These are phyloP conservation scores for Solenopsis fugax DNA, from an alignment of 1,140 invertebrate genomes.

Conservation along the genomic window DNA sequence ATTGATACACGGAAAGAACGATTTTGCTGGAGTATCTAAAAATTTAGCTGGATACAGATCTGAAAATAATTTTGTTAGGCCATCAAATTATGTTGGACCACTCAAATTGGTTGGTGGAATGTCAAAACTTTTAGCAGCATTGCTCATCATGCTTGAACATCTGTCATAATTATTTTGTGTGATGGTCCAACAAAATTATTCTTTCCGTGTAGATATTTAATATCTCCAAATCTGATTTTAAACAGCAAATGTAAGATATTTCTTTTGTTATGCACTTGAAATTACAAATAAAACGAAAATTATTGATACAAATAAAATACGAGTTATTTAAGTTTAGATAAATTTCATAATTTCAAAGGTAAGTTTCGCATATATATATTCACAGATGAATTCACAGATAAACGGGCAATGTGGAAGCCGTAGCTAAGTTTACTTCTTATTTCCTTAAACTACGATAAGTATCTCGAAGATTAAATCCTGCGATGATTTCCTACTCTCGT, in stretches of 20 bases:
- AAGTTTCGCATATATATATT: background rate
- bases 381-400: background rate
- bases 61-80: no score
- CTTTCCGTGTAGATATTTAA: background rate
- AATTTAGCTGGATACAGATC: no score
- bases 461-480: constrained; percentile 47
- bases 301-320: background rate
- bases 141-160: no score
- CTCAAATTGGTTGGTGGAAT: no score
- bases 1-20: no score
- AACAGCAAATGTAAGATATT: background rate
- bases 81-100: no score
- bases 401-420: background rate
- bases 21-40: no score
- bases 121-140: no score
- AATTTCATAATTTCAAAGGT: background rate
- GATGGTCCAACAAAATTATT: no score
- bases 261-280: background rate
- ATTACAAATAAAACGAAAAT: background rate
- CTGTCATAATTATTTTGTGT: no score
- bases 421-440: background rate
- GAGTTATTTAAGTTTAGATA: background rate
- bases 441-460: constrained; percentile 29
- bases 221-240: background rate
- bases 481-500: constrained; percentile 41